These are phyloP conservation scores for Formicarius rufipectus DNA, from an alignment of 2,113 vertebrate species.

Conservation along the genomic window DNA sequence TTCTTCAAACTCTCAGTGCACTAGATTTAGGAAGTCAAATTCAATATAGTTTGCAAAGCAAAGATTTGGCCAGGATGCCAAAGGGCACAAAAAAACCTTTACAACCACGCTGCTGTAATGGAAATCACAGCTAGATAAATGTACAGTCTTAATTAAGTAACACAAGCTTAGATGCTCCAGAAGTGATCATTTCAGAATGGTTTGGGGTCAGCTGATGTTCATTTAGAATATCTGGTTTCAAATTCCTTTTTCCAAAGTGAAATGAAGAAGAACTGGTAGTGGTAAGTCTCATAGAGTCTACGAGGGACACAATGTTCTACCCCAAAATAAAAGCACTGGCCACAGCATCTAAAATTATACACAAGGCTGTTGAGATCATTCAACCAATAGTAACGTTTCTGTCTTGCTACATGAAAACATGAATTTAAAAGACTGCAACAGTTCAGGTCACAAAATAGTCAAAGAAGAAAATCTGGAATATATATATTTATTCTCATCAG, in stretches of 20 bases:
- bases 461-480: not conserved
- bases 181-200: not conserved
- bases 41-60: not conserved
- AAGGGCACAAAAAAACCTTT: not conserved
- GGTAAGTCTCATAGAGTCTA: not conserved
- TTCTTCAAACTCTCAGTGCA: not conserved
- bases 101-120: not conserved
- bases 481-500: not conserved
- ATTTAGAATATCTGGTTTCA: conserved; percentile 16
- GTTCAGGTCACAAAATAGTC: not conserved
- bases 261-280: not conserved
- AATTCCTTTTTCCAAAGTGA: not conserved
- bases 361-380: not conserved
- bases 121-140: conserved; percentile 12
- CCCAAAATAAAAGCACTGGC: conserved; percentile 47
- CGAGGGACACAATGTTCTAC: not conserved
- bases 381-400: not conserved
- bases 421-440: not conserved
- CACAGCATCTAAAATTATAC: conserved; percentile 13
- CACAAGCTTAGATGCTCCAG: not conserved
- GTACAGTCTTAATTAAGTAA: not conserved
- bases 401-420: not conserved
- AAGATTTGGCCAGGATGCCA: not conserved
- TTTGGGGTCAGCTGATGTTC: not conserved
- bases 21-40: not conserved